Base-by-base conservation (phyloP, 64 coral and sea anemone species). In the Stichodactyla mertensii region DNA sequence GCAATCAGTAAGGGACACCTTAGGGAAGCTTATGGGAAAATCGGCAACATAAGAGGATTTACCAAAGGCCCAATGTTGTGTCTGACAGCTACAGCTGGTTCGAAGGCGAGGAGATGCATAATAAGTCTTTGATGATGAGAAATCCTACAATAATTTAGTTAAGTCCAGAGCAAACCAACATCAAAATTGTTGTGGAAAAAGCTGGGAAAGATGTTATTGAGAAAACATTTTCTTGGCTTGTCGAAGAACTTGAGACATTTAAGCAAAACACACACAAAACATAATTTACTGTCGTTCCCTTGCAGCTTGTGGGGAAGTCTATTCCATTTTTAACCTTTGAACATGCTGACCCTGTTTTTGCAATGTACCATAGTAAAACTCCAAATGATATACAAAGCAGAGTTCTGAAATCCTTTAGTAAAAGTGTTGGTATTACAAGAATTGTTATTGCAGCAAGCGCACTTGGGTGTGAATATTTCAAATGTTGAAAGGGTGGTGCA, bases 91-190 rank as follows among this genome's bases (percentile, higher is more conserved):
- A 92, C 91, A 84, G 86, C 79, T 31, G 82, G 61, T 54, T 84
- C 86, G 53, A 88, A 66, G 86, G 54, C 77, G 62, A 87, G 91
- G 55, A 92, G 52, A 19, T 23, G 77, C 70, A 92, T 92, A 11
- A 92, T 92, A 92, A 92, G 56, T 70, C 52, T 77, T 71, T 92
- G 82, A 58, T 82, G 31, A 88, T 88, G 86, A 87, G 87, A 80
- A 84, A 88, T 55, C 26, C 53, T 60, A 52, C 36, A 52, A 60
- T 88, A 24, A 84, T 92, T 19, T 79, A 74, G 26, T 19, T 84
- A 54, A 59, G 77, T 28, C 91, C 91, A 57, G 86, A 92, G 54
- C 84, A 88, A 79, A 82, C 78, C 10, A 92, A 92, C 58, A 74
- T 83, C 5, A 89, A 89, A 77, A 53, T 89, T 11, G 51, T 60